These are phyloP conservation scores for Gisinianus flammeolus DNA, from an alignment of 2,888 invertebrate genomes.

Conservation along the genomic window DNA sequence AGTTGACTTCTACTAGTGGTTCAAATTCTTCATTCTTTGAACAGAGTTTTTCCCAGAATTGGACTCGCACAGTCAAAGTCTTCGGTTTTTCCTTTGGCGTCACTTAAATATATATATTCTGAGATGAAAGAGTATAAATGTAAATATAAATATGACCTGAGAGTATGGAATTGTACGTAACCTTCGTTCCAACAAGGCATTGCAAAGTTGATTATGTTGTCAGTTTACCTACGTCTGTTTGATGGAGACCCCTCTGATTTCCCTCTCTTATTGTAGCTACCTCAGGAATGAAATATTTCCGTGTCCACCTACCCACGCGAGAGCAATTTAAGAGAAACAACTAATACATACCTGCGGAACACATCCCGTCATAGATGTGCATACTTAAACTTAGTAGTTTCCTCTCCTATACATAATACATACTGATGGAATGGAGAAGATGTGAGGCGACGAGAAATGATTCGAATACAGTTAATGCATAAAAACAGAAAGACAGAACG, in stretches of 20 bases:
- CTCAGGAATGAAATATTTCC: slow-evolving; percentile 22
- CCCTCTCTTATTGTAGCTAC: slow-evolving; percentile 1
- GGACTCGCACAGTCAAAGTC: too few species aligned
- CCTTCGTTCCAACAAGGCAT: neutral
- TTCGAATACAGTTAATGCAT: neutral
- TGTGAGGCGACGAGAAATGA: slow-evolving; percentile 4
- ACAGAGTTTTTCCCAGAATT: too few species aligned
- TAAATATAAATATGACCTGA: neutral
- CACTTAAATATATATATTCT: too few species aligned
- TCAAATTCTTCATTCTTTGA: too few species aligned
- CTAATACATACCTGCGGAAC: slow-evolving; percentile 3
- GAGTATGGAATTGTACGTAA: neutral
- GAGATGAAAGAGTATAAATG: neutral
- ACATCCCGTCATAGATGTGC: neutral
- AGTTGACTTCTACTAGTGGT: too few species aligned
- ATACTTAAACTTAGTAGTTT: too few species aligned
- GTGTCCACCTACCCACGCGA: slow-evolving; percentile 15
- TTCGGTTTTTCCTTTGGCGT: too few species aligned
- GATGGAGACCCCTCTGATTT: neutral
- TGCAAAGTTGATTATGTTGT: slow-evolving; percentile 25
- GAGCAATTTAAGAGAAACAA: slow-evolving; percentile 15
- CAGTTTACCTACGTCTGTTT: slow-evolving; percentile 11
- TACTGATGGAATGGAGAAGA: slow-evolving; percentile 2
- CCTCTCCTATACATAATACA: too few species aligned
- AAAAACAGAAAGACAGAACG: neutral